Conservation (phyloP, 2,113 vertebrate species). For the Hemiscyllium ocellatum region DNA sequence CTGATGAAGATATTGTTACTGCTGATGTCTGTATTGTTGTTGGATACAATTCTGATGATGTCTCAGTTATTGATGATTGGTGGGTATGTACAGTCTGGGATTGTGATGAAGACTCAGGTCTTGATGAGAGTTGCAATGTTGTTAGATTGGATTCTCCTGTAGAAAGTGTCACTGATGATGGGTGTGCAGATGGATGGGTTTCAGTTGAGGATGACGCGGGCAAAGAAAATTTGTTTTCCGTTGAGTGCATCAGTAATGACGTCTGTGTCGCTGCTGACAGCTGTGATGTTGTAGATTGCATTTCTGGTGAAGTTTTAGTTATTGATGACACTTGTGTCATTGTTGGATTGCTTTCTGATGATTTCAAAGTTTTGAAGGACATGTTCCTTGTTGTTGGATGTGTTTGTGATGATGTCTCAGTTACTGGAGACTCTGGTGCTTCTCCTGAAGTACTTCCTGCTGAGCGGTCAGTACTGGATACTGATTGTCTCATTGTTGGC, state of each 20-base stretch:
- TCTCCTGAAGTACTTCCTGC: background rate
- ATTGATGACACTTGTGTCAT: no score
- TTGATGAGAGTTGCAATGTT: background rate
- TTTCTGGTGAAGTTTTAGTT: no score
- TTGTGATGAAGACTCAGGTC: no score
- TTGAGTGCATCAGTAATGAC: background rate
- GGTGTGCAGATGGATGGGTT: background rate
- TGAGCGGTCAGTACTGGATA: background rate
- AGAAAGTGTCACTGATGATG: background rate
- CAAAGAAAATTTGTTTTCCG: background rate
- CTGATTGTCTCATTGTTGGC: background rate
- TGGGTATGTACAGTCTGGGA: no score
- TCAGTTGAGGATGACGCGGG: background rate
- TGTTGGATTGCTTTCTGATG: background rate
- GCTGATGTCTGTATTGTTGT: background rate
- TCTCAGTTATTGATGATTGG: background rate
- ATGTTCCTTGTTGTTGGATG: background rate
- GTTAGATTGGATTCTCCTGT: background rate
- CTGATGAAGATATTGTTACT: background rate
- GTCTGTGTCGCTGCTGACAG: no score
- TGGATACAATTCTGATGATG: background rate
- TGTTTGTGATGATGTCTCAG: background rate
- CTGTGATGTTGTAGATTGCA: no score
- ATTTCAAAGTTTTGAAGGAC: background rate
- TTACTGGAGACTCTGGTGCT: background rate